Conservation (phyloP, 1,140 invertebrate genomes). For the Araneus ventricosus region DNA sequence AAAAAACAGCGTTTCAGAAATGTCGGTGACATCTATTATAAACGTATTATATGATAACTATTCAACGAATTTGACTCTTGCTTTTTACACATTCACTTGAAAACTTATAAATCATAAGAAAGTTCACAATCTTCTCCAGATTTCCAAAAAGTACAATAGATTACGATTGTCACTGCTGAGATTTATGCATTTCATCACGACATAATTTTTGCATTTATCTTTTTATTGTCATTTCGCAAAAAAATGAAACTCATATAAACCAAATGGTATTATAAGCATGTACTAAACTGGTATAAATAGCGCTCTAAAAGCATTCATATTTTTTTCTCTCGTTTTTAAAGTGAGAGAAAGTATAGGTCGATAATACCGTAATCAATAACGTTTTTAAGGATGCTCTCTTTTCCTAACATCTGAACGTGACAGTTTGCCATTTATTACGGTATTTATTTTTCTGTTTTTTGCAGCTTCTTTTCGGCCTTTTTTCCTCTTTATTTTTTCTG, state of each 20-base stretch:
- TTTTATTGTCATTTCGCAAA: slow-evolving; percentile 1
- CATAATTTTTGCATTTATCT: not conserved
- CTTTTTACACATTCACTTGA: no score
- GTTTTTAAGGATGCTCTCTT: slow-evolving; percentile 74
- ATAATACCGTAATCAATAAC: slow-evolving; percentile 75
- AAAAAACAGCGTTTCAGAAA: no score
- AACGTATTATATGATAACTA: no score
- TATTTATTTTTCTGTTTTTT: slow-evolving; percentile 63
- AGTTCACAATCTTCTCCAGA: no score
- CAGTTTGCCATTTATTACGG: slow-evolving; percentile 74
- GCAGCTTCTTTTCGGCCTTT: slow-evolving; percentile 27
- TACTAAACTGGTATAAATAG: slow-evolving; percentile 40
- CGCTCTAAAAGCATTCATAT: slow-evolving; percentile 46
- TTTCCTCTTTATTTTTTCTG: not conserved
- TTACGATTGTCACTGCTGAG: no score
- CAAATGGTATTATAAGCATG: not conserved
- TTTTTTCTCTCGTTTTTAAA: slow-evolving; percentile 17
- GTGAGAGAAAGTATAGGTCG: slow-evolving; percentile 65
- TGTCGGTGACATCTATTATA: no score
- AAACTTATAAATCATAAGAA: no score
- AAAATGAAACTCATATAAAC: slow-evolving; percentile 27
- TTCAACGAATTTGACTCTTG: no score
- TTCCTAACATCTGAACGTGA: slow-evolving; percentile 72
- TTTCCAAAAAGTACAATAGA: no score
- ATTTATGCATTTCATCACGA: slow-evolving; percentile 6